Evolutionary conservation across 2,113 vertebrate species (phyloP).

Genomic region (Elephantulus edwardii): DNA sequence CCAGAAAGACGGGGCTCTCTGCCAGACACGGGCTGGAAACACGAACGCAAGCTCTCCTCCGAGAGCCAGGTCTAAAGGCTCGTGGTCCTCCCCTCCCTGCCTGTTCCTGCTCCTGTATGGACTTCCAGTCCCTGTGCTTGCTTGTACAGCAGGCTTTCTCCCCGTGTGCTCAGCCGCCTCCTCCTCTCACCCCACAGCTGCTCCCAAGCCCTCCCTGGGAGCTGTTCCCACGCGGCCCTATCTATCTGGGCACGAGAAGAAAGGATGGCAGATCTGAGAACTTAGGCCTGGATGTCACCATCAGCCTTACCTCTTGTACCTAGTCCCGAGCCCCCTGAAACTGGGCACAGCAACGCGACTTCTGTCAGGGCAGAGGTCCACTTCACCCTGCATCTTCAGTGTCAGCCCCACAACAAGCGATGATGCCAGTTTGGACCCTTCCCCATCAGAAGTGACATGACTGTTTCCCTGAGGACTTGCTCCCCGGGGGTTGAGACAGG

Average conservation of each 20-base stretch:
- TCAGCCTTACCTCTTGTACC: conserved; percentile 21
- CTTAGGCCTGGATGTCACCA: conserved; percentile 62
- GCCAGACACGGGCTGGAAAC: conserved; percentile 96
- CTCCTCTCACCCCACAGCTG: background rate
- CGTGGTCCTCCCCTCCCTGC: conserved; percentile 11
- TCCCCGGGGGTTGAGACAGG: background rate
- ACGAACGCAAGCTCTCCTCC: conserved; percentile 92
- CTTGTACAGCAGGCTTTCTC: conserved; percentile 51
- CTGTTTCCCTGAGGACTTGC: conserved; percentile 5
- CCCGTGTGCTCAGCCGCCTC: conserved; percentile 19
- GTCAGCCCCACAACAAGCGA: conserved; percentile 26
- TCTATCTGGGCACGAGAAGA: conserved; percentile 43
- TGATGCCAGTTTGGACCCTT: background rate
- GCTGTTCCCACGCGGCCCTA: conserved; percentile 38
- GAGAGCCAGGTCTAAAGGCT: conserved; percentile 94
- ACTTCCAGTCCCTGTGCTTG: conserved; percentile 56
- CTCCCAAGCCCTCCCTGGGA: background rate
- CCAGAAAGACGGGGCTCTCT: conserved; percentile 92
- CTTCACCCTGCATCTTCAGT: background rate
- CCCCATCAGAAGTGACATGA: background rate
- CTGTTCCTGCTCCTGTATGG: conserved; percentile 52
- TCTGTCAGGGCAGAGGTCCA: background rate
- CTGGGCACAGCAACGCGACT: background rate
- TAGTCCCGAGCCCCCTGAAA: background rate
- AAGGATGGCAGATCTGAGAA: conserved; percentile 18